phyloP scores from a whole-genome alignment of 2,797 vertebrate species.

The Hylomyscus alleni region DNA sequence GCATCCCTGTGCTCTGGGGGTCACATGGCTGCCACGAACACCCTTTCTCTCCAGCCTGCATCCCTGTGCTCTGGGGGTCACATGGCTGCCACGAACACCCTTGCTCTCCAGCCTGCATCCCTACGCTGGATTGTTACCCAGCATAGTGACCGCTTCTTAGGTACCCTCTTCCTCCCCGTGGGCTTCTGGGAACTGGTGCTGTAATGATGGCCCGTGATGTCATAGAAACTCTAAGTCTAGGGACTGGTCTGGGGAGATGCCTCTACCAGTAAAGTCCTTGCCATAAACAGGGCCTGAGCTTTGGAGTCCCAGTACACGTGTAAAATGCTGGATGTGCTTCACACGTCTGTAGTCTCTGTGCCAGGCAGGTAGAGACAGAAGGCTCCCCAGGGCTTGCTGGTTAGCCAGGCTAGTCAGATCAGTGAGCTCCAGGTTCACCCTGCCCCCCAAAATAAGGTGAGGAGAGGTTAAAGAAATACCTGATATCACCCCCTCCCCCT shows the following conservation, averaged over 20 bases:
- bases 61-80: rapidly evolving
- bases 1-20: no score
- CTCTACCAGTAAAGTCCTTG: neutral
- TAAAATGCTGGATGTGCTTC: neutral
- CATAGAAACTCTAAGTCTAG: neutral
- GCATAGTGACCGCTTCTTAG: neutral
- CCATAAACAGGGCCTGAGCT: neutral
- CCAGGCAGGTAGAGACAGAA: neutral
- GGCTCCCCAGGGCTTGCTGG: neutral
- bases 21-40: rapidly evolving
- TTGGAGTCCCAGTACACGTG: neutral
- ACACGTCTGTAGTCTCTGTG: neutral
- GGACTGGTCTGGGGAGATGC: neutral
- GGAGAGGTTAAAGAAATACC: neutral
- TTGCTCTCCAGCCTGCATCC: no score
- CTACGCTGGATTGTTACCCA: neutral
- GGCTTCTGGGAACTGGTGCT: neutral
- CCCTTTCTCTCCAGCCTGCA: rapidly evolving
- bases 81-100: rapidly evolving
- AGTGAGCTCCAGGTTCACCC: neutral
- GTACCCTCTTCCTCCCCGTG: neutral
- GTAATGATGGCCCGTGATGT: neutral
- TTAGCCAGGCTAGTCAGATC: no score
- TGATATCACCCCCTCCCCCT: neutral
- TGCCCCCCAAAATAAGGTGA: neutral